phyloP scores from a whole-genome alignment of 2,888 invertebrate genomes.

The Amitus sp. region DNA sequence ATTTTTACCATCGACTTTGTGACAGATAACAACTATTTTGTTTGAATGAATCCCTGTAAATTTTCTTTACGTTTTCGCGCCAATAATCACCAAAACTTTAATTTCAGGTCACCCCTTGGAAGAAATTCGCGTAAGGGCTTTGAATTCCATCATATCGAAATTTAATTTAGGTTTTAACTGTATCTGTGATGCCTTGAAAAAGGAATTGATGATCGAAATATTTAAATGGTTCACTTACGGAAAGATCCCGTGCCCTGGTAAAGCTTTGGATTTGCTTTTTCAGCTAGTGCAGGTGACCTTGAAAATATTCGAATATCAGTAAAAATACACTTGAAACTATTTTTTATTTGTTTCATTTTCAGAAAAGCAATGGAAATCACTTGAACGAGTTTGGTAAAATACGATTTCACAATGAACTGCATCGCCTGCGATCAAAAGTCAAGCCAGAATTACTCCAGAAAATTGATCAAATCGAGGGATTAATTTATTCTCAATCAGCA shows the following conservation, averaged over 20 bases:
- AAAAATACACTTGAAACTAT: slow-evolving; percentile 32
- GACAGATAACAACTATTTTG: too few relatives aligned
- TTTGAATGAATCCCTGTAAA: too few relatives aligned
- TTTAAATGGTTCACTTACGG: slow-evolving; percentile 73
- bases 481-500: too few relatives aligned
- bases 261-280: slow-evolving; percentile 71
- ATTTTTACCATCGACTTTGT: too few relatives aligned
- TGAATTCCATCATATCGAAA: slow-evolving; percentile 71
- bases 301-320: too few relatives aligned
- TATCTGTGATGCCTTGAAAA: slow-evolving; percentile 71
- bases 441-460: slow-evolving; percentile 47
- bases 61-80: too few relatives aligned
- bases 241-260: slow-evolving; percentile 68
- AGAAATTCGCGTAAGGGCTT: slow-evolving; percentile 71
- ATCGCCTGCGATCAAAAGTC: slow-evolving; percentile 45
- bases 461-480: slow-evolving; percentile 49
- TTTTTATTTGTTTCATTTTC: not conserved
- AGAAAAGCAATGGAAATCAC: slow-evolving; percentile 47
- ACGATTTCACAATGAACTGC: slow-evolving; percentile 51
- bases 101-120: slow-evolving; percentile 69
- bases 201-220: slow-evolving; percentile 71
- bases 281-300: slow-evolving; percentile 71
- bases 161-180: slow-evolving; percentile 72
- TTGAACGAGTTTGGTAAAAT: slow-evolving; percentile 49
- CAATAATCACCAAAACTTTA: too few relatives aligned